These are phyloP conservation scores for Subacronicta megacephala DNA, from an alignment of 2,888 invertebrate species.

Conservation along the genomic window DNA sequence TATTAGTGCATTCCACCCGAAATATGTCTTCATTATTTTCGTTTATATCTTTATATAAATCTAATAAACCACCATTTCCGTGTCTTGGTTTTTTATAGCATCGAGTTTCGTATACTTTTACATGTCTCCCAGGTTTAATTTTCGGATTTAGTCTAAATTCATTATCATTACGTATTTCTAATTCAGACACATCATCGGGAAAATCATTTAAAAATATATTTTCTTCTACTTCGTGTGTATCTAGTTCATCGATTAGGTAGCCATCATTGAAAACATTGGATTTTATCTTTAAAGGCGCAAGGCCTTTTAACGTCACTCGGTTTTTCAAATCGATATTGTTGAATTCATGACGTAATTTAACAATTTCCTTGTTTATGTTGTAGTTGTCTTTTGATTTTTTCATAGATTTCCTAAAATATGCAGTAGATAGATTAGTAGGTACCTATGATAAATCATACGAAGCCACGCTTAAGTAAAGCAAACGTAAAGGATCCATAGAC, in stretches of 20 bases:
- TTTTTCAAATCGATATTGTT: constrained; percentile 74
- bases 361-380: constrained; percentile 72
- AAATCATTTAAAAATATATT: constrained; percentile 61
- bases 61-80: constrained; percentile 40
- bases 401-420: constrained; percentile 68
- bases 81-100: constrained; percentile 34
- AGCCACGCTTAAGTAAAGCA: too few species aligned
- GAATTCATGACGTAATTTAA: constrained; percentile 73
- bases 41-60: constrained; percentile 51
- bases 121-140: constrained; percentile 47
- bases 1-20: constrained; percentile 59
- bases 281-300: constrained; percentile 56
- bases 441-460: too few species aligned
- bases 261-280: constrained; percentile 46
- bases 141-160: constrained; percentile 72
- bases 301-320: constrained; percentile 67
- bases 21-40: constrained; percentile 57
- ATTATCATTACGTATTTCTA: constrained; percentile 68
- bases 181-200: constrained; percentile 60
- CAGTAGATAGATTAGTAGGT: constrained; percentile 2
- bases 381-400: constrained; percentile 65
- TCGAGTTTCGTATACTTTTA: constrained; percentile 38
- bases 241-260: constrained; percentile 56
- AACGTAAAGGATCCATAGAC: too few species aligned
- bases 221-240: constrained; percentile 58